Percentiles rank a stretch among this genome's conserved stretches.
These are phyloP conservation scores for Trialeurodes vaporariorum DNA, from an alignment of 1,140 invertebrate genomes.

Conservation along the genomic window DNA sequence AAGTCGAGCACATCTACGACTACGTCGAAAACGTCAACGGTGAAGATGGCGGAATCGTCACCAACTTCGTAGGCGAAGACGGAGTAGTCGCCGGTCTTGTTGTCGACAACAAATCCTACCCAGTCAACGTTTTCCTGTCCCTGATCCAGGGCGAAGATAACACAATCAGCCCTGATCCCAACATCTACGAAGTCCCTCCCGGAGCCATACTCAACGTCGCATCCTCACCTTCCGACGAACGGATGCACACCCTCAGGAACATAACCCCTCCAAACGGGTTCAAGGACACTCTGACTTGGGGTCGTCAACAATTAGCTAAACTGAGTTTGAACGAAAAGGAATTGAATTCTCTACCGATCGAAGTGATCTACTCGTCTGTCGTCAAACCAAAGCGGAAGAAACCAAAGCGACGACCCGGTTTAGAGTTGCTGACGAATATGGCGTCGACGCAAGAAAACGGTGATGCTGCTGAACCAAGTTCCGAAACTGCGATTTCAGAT, in stretches of 20 bases:
- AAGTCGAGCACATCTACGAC: slow-evolving; percentile 18
- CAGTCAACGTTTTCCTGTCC: slow-evolving; percentile 17
- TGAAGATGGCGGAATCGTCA: too few species aligned
- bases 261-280: slow-evolving; percentile 18
- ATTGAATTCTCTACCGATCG: neutral
- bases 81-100: too few species aligned
- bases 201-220: slow-evolving; percentile 15
- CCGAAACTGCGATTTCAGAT: too few species aligned
- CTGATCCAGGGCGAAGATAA: slow-evolving; percentile 8
- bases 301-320: neutral
- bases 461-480: too few species aligned
- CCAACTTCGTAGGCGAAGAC: too few species aligned
- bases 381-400: slow-evolving; percentile 7
- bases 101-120: neutral
- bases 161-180: slow-evolving; percentile 18
- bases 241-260: slow-evolving; percentile 1
- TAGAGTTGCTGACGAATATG: neutral
- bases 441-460: slow-evolving; percentile 3
- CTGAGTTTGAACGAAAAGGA: neutral
- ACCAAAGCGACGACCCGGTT: slow-evolving; percentile 6
- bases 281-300: slow-evolving; percentile 16
- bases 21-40: slow-evolving; percentile 6
- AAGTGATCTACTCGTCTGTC: slow-evolving; percentile 11
- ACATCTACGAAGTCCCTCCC: slow-evolving; percentile 20
- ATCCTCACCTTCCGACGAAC: neutral